Evolutionary conservation across 1,140 invertebrate genomes (phyloP).

Genomic region (Frieseomelitta varia): DNA sequence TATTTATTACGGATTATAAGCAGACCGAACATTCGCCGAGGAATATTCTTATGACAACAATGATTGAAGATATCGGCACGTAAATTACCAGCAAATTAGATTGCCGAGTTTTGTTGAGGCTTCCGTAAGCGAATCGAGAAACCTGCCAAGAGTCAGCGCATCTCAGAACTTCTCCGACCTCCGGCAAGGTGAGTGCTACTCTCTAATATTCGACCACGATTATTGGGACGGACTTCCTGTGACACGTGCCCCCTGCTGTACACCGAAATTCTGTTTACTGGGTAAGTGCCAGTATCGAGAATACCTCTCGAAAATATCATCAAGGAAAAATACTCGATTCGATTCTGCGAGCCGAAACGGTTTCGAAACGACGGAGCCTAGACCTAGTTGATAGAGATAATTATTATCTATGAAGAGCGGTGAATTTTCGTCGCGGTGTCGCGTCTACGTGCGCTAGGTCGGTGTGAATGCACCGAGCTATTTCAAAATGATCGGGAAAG

Average conservation of each 20-base stretch:
- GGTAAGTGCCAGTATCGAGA: slow-evolving; percentile 17
- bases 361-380: not conserved
- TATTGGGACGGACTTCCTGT: slow-evolving; percentile 9
- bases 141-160: slow-evolving; percentile 69
- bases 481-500: not conserved
- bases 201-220: slow-evolving; percentile 13
- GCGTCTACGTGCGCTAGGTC: not conserved
- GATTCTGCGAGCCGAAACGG: not conserved
- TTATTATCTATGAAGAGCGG: not conserved
- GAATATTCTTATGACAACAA: slow-evolving; percentile 35
- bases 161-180: slow-evolving; percentile 70
- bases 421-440: no score
- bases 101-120: slow-evolving; percentile 74
- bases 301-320: not conserved
- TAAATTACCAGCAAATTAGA: slow-evolving; percentile 75
- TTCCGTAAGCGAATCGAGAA: slow-evolving; percentile 80
- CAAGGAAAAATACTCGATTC: not conserved
- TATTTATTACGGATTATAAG: not conserved
- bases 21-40: not conserved
- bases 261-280: not conserved
- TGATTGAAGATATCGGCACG: slow-evolving; percentile 61
- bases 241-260: slow-evolving; percentile 17
- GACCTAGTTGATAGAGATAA: not conserved
- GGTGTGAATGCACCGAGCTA: not conserved
- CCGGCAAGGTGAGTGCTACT: slow-evolving; percentile 64